phyloP scores from a whole-genome alignment of 2,113 vertebrate species.

The Alces alces region DNA sequence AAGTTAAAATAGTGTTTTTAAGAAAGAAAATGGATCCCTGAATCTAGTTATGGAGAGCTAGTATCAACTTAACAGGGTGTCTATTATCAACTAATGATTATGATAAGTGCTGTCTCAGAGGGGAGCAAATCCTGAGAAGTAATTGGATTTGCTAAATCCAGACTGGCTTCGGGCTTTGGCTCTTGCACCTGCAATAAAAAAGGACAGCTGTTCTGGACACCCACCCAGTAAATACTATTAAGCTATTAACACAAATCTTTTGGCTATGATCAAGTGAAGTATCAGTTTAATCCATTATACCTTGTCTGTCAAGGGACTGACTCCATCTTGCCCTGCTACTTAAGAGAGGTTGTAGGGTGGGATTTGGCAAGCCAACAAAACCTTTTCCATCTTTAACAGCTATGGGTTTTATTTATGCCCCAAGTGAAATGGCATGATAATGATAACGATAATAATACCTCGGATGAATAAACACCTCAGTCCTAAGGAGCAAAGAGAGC shows the following conservation, averaged over 20 bases:
- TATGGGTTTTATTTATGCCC: conserved; percentile 53
- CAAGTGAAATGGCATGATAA: conserved; percentile 28
- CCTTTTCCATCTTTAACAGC: conserved; percentile 28
- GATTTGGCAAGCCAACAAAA: conserved; percentile 50
- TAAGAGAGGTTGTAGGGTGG: conserved; percentile 26
- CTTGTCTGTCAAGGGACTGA: conserved; percentile 47
- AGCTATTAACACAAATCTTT: conserved; percentile 64
- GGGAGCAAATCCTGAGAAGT: conserved; percentile 53
- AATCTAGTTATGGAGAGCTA: conserved; percentile 28
- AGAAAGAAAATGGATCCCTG: conserved; percentile 32
- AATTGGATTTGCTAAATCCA: conserved; percentile 67
- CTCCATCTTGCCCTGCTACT: neutral
- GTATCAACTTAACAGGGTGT: conserved; percentile 55
- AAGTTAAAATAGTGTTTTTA: conserved; percentile 40
- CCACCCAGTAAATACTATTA: conserved; percentile 62
- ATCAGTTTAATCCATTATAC: conserved; percentile 60
- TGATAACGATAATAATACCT: conserved; percentile 46
- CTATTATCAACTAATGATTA: conserved; percentile 60
- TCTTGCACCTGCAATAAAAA: conserved; percentile 64
- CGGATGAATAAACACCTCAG: conserved; percentile 24
- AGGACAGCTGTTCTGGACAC: conserved; percentile 64
- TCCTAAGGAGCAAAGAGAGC: conserved; percentile 1
- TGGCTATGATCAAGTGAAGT: conserved; percentile 60
- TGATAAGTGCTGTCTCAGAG: conserved; percentile 46
- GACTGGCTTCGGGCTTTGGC: conserved; percentile 24